Base-by-base conservation (phyloP, 2,113 vertebrate genomes). In the Rhizomys pruinosus region DNA sequence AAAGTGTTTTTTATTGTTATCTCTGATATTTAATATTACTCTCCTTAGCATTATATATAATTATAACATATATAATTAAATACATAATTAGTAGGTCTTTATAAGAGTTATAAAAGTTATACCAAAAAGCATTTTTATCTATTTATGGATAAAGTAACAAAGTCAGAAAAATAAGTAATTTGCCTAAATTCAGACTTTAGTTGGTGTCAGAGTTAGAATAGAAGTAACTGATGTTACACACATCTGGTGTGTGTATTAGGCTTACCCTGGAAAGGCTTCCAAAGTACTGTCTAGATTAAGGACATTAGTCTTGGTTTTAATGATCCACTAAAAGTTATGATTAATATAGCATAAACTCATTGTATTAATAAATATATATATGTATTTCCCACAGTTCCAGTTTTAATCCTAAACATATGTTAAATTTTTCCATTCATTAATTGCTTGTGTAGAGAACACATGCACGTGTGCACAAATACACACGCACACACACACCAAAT, bases 1-100 rank as follows among this genome's bases (percentile, higher is more conserved):
- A n/a, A n/a, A n/a, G n/a, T n/a, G n/a, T n/a, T 84, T 47, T 90
- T 90, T 20, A 55, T 69, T 77, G n/a, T 94, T 23, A 12, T 85
- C 13, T 81, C 19, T 34, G 19, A 55, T 73, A 77, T n/a, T 72
- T 88, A 80, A 68, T 1, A 78, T 68, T 68, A 17, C 25, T 55
- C 32, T 39, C 44, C 69, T 25, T 44, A n/a, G 29, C 17, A 22
- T 82, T n/a, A n/a, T n/a, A n/a, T n/a, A n/a, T n/a, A n/a, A n/a
- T n/a, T n/a, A n/a, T n/a, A n/a, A n/a, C n/a, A n/a, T n/a, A n/a
- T n/a, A n/a, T n/a, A n/a, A n/a, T n/a, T n/a, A n/a, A n/a, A n/a
- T n/a, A n/a, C n/a, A n/a, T n/a, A n/a, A 57, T 87, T 20, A 37
- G 63, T 87, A 84, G 32, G 42, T 63, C 47, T 74, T 85, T 66